These are phyloP conservation scores for Ariopsis seemanni DNA, from an alignment of 2,113 vertebrate species.

Conservation along the genomic window DNA sequence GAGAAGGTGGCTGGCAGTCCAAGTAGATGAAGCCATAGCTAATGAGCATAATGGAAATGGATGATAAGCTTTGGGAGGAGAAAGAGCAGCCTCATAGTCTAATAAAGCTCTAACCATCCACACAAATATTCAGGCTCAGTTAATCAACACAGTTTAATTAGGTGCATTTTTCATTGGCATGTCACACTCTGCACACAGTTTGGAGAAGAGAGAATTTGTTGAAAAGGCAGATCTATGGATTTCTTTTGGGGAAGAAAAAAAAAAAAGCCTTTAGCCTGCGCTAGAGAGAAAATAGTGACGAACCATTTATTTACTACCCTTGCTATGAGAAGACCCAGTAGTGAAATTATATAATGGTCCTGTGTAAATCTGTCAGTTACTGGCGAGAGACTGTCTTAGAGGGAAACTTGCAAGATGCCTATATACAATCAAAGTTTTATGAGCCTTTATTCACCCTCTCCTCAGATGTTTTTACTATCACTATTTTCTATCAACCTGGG, in stretches of 20 bases:
- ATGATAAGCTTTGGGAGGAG: constrained; percentile 39
- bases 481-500: constrained; percentile 39
- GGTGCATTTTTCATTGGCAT: constrained; percentile 34
- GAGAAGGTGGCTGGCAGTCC: constrained; percentile 7
- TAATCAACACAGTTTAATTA: constrained; percentile 59
- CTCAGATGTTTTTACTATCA: constrained; percentile 47
- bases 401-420: neutral
- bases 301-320: constrained; percentile 40
- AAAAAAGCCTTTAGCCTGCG: neutral
- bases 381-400: constrained; percentile 6
- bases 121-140: constrained; percentile 46
- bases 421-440: constrained; percentile 40
- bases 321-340: constrained; percentile 29
- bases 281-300: constrained; percentile 28
- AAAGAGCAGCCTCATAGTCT: constrained; percentile 32
- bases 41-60: constrained; percentile 46
- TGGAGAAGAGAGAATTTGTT: neutral
- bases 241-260: neutral
- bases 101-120: constrained; percentile 50
- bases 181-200: neutral
- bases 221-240: neutral
- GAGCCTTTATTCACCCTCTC: constrained; percentile 44
- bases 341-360: constrained; percentile 31
- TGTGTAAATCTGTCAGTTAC: constrained; percentile 45
- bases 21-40: constrained; percentile 31